Evolutionary conservation across 2,113 vertebrate genomes (phyloP), one percentile per base, ranked within the genome.

Genomic region (Verasper variegatus): DNA sequence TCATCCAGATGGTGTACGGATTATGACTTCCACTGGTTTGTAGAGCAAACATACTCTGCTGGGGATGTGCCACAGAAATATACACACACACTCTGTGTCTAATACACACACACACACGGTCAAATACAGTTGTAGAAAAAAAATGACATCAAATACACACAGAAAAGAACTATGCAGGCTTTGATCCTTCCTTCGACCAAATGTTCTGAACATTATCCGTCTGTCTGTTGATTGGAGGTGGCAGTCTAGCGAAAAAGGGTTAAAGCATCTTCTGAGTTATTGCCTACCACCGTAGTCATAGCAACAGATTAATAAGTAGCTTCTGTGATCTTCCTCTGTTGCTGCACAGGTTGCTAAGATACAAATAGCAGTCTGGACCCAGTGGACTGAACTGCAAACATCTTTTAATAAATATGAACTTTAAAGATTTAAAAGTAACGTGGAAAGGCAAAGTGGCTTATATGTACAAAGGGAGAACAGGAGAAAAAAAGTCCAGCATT

Each of bases 221-320:
- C 77, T 68, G 65, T 80, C 74, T 81, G 76, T 68, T 88, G 86
- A 86, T 91, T 58, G 59, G 68, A 75, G 71, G 70, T 79, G 70
- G 82, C 79, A 68, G 76, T 71, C 60, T 61, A 82, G 61, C 74
- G 60, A 57, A 68, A 93, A 92, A 88, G 89, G 89, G 89, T 93
- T 93, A 92, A 92, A 89, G 62, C 85, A 81, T 92, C 90, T 87
- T 90, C 83, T 92, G 88, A 93, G 85, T 94, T 93, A 91, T 92
- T 92, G 89, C 92, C 90, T 86, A 84, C 80, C 26, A 49, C 87
- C 68, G 94, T 95, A 89, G 94, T 92, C 94, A 95, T 95, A 94
- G 94, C 94, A 95, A 94, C 94, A 95, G 90, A 93, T 94, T 94
- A 94, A 95, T 94, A 94, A 94, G 94, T 92, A 91, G 87, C 87